Evolutionary conservation across 2,797 vertebrate genomes (phyloP).

Genomic region (Microhierax caerulescens): DNA sequence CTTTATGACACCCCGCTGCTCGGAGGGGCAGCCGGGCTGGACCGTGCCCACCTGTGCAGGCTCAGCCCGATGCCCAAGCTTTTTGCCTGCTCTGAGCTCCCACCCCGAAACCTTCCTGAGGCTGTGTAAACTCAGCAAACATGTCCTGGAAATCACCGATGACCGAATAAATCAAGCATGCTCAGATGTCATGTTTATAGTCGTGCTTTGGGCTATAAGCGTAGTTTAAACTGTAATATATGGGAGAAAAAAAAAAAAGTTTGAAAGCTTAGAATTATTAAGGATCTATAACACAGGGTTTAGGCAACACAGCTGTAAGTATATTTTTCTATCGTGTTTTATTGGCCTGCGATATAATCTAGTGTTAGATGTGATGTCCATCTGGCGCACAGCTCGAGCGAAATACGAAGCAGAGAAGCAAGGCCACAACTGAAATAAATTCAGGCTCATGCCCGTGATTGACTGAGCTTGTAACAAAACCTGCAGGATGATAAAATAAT

Average conservation of each 20-base stretch:
- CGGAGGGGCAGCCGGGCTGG: fast-evolving
- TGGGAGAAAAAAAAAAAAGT: background rate
- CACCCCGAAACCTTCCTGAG: background rate
- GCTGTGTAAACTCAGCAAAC: background rate
- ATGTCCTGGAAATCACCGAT: background rate
- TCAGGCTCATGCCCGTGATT: background rate
- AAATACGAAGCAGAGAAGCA: background rate
- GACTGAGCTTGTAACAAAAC: background rate
- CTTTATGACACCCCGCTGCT: fast-evolving
- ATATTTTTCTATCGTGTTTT: background rate
- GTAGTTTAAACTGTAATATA: background rate
- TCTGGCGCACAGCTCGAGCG: fast-evolving
- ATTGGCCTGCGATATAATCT: background rate
- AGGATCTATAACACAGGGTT: background rate
- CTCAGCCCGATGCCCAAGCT: fast-evolving
- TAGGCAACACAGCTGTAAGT: background rate
- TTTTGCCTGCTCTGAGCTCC: fast-evolving
- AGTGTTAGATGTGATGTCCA: background rate
- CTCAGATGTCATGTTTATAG: background rate
- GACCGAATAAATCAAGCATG: background rate
- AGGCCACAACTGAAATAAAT: background rate
- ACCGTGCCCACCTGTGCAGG: fast-evolving
- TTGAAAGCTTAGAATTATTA: background rate
- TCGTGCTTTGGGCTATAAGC: background rate
- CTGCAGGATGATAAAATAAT: background rate